Conservation (phyloP, 1,140 invertebrate genomes). For the Phortica variegata region DNA sequence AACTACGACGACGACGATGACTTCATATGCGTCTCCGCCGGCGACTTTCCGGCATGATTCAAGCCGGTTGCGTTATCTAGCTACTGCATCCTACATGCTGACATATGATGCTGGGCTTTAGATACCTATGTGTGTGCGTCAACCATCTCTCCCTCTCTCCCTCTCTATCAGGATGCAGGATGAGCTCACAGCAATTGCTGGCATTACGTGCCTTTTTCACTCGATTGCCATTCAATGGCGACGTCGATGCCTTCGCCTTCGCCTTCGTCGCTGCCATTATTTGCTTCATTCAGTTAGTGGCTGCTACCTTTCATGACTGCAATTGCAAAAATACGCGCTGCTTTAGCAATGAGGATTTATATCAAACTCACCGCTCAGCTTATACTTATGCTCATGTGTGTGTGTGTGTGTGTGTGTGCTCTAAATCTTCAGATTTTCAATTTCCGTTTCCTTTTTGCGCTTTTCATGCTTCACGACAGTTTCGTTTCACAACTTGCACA, state of each 20-base stretch:
- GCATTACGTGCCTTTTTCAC: constrained; percentile 53
- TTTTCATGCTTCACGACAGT: constrained; percentile 33
- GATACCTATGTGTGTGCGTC: no score
- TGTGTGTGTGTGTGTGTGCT: no score
- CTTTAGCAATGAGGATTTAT: constrained; percentile 54
- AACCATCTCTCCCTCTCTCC: no score
- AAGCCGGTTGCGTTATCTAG: no score
- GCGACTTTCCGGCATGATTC: no score
- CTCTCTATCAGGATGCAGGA: no score
- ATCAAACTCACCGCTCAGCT: constrained; percentile 37
- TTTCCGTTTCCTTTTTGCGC: constrained; percentile 45
- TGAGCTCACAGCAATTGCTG: constrained; percentile 41
- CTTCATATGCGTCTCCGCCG: no score
- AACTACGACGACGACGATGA: no score
- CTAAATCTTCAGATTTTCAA: constrained; percentile 53
- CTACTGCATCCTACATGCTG: constrained; percentile 45
- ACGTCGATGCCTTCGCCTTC: constrained; percentile 17
- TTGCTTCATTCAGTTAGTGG: neutral
- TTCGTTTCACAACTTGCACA: constrained; percentile 33
- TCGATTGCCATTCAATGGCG: constrained; percentile 50
- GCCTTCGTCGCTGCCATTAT: no score
- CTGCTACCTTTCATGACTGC: constrained; percentile 3
- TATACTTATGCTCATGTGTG: no score
- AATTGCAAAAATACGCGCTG: constrained; percentile 48
- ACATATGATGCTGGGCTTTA: constrained; percentile 34